Evolutionary conservation across 1,140 invertebrate genomes (phyloP).

Genomic region (Drosophila busckii): DNA sequence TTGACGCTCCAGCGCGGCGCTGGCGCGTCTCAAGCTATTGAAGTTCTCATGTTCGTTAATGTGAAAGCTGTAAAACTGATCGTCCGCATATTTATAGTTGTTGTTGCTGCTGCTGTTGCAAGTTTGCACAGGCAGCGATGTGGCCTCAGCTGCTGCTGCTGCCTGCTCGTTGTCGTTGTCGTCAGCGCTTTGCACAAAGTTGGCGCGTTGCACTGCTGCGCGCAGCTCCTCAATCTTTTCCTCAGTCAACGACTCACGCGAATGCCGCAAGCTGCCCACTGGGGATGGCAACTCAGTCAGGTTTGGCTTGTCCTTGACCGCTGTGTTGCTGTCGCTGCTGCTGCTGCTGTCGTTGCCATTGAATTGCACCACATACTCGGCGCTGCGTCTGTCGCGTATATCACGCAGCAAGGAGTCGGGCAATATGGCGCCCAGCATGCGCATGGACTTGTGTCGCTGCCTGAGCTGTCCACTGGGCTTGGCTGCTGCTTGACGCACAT

Average conservation of each 20-base stretch:
- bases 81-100: conserved; percentile 83
- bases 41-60: conserved; percentile 84
- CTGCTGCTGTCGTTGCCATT: too few species aligned
- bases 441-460: conserved; percentile 51
- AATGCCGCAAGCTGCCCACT: conserved; percentile 20
- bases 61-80: conserved; percentile 91
- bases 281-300: background rate
- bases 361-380: conserved; percentile 55
- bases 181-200: conserved; percentile 66
- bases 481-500: conserved; percentile 53
- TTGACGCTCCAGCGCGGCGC: conserved; percentile 21
- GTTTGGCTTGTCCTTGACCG: conserved; percentile 42
- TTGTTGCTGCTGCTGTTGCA: conserved; percentile 17
- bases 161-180: conserved; percentile 21
- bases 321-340: conserved; percentile 8
- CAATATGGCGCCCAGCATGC: conserved; percentile 47
- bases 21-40: conserved; percentile 81
- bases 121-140: conserved; percentile 28
- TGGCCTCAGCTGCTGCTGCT: conserved; percentile 17
- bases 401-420: conserved; percentile 73
- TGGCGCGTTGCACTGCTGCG: conserved; percentile 59
- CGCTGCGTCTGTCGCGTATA: conserved; percentile 63
- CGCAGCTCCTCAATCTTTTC: conserved; percentile 65
- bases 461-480: conserved; percentile 52
- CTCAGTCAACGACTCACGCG: conserved; percentile 57